Percentiles rank a stretch among this genome's conserved stretches.
Conservation (phyloP, 2,113 vertebrate genomes). For the Jaculus jaculus region DNA sequence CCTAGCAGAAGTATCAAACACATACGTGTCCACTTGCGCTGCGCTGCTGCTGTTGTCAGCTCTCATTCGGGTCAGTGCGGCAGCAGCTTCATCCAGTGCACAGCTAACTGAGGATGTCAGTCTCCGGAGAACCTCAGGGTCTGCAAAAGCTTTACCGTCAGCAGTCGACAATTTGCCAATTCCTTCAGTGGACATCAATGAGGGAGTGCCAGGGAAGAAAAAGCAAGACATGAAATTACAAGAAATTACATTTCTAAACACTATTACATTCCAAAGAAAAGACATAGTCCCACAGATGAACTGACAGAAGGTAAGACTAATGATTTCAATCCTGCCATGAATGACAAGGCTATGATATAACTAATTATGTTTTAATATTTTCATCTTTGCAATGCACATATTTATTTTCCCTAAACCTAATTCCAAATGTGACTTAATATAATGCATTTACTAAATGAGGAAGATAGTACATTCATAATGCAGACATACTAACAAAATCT, state of each 20-base stretch:
- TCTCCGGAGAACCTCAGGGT: conserved; percentile 97
- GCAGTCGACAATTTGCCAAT: conserved; percentile 99
- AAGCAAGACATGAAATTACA: conserved; percentile 81
- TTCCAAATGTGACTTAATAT: conserved; percentile 51
- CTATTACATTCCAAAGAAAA: conserved; percentile 70
- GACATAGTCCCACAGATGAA: not conserved
- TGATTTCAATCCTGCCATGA: conserved; percentile 50
- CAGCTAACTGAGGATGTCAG: conserved; percentile 99
- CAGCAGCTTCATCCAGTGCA: conserved; percentile 98
- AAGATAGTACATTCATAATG: conserved; percentile 44
- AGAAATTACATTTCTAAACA: conserved; percentile 66
- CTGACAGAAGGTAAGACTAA: not conserved
- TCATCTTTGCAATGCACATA: conserved; percentile 15
- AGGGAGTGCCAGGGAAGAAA: conserved; percentile 77
- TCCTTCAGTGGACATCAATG: conserved; percentile 87
- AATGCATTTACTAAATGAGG: conserved; percentile 28
- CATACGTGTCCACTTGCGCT: conserved; percentile 99
- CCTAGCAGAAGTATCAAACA: conserved; percentile 71
- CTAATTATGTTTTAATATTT: conserved; percentile 3
- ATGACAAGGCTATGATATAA: conserved; percentile 17
- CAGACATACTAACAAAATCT: not conserved
- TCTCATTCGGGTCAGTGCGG: conserved; percentile 97
- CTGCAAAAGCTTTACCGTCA: conserved; percentile 99
- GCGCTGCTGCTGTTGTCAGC: conserved; percentile 97
- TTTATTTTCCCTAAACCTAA: conserved; percentile 27